Conservation (phyloP, 2,888 invertebrate species). For the Stenolophus ochropezus region DNA sequence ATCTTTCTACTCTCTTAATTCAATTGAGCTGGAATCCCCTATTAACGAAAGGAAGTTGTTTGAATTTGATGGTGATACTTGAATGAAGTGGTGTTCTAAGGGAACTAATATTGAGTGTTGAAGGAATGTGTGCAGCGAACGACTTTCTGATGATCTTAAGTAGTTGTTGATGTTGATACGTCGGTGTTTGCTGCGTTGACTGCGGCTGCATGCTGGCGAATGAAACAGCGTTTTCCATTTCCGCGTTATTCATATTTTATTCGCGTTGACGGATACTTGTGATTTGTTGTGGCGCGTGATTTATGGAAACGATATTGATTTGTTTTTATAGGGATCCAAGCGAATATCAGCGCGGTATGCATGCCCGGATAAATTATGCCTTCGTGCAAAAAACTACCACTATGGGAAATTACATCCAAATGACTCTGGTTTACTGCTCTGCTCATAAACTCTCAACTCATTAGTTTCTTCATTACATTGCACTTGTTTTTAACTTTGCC, state of each 20-base stretch:
- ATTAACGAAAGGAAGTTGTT: too few relatives aligned
- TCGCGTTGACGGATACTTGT: slow-evolving; percentile 52
- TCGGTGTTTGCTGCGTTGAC: not conserved
- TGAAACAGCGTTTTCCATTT: slow-evolving; percentile 42
- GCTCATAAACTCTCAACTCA: slow-evolving; percentile 14
- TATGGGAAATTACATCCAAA: slow-evolving; percentile 11
- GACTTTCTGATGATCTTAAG: not conserved
- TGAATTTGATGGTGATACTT: too few relatives aligned
- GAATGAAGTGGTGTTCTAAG: not conserved
- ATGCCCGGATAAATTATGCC: slow-evolving; percentile 22
- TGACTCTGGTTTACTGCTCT: not conserved
- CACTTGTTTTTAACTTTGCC: not conserved
- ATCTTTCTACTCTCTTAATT: too few relatives aligned
- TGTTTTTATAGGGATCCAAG: slow-evolving; percentile 44
- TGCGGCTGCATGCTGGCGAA: not conserved
- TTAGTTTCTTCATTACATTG: slow-evolving; percentile 22
- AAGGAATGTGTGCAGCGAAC: not conserved
- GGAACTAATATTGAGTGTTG: not conserved
- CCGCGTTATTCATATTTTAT: slow-evolving; percentile 55
- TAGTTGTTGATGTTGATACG: not conserved
- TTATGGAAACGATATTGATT: slow-evolving; percentile 55
- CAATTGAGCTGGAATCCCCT: too few relatives aligned
- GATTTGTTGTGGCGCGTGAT: slow-evolving; percentile 49
- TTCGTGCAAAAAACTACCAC: slow-evolving; percentile 14
- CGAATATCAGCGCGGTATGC: slow-evolving; percentile 30